phyloP scores from a whole-genome alignment of 92 coral and sea anemone genomes.

The Bergia puertoricense region DNA sequence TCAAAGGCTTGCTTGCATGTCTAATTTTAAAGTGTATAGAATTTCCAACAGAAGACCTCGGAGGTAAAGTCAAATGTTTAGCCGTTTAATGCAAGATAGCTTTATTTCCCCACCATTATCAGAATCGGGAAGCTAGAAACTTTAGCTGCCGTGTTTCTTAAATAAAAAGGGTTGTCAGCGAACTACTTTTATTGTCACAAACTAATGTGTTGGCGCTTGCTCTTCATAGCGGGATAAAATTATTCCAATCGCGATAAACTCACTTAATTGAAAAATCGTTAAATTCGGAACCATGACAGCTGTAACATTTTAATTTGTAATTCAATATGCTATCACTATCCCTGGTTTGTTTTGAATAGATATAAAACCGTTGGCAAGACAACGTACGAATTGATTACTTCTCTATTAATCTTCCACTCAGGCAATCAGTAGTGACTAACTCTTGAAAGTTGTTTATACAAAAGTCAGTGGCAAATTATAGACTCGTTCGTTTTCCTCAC shows the following conservation, averaged over 20 bases:
- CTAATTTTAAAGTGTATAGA: neutral
- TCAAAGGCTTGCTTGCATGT: neutral
- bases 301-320: neutral
- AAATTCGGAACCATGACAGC: conserved; percentile 10
- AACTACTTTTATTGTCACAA: neutral
- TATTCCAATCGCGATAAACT: neutral
- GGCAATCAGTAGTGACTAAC: neutral
- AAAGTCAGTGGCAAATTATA: neutral
- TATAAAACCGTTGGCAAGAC: neutral
- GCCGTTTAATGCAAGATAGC: neutral
- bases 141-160: neutral
- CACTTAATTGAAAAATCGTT: conserved; percentile 9
- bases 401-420: neutral
- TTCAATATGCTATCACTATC: neutral
- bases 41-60: neutral
- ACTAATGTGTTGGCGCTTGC: neutral
- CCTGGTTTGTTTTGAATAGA: neutral
- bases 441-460: neutral
- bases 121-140: neutral
- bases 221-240: neutral
- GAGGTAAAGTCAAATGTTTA: neutral
- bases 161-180: neutral
- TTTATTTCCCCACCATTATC: neutral
- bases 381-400: neutral
- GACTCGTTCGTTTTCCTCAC: neutral